These are phyloP conservation scores for Colletes gigas DNA, from an alignment of 1,140 invertebrate genomes.

Conservation along the genomic window DNA sequence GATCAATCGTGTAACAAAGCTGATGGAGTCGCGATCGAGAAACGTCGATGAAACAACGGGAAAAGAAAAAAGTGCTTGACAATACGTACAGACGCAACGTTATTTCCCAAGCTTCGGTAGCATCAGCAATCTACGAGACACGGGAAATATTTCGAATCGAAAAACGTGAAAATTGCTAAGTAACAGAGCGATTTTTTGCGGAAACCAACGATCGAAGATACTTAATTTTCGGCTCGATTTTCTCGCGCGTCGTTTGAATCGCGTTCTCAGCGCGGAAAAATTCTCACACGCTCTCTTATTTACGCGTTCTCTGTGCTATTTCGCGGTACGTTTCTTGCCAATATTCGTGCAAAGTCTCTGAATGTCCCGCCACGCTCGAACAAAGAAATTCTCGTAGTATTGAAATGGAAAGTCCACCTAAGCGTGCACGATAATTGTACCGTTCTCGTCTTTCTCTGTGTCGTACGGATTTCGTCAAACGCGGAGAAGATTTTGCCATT, in stretches of 20 bases:
- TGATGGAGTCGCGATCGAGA: too few species aligned
- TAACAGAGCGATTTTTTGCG: not conserved
- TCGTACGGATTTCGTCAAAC: not conserved
- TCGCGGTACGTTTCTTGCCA: constrained; percentile 29
- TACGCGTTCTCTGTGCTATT: constrained; percentile 21
- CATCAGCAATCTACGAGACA: too few species aligned
- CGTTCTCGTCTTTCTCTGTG: not conserved
- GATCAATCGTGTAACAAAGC: too few species aligned
- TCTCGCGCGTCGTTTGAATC: constrained; percentile 3
- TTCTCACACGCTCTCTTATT: not conserved
- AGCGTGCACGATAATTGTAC: constrained; percentile 22
- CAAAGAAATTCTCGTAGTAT: constrained; percentile 22
- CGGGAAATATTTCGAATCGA: too few species aligned
- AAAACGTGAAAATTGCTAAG: too few species aligned
- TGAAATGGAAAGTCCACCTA: constrained; percentile 17
- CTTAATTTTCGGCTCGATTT: not conserved
- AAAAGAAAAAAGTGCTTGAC: too few species aligned
- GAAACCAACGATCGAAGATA: not conserved
- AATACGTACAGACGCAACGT: too few species aligned
- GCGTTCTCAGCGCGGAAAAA: not conserved
- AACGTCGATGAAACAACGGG: too few species aligned
- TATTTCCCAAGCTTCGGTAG: too few species aligned
- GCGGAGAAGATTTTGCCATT: too few species aligned
- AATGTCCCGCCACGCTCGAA: constrained; percentile 38
- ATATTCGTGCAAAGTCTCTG: constrained; percentile 19